phyloP scores from a whole-genome alignment of 2,888 invertebrate species.

The Eupithecia exiguata region DNA sequence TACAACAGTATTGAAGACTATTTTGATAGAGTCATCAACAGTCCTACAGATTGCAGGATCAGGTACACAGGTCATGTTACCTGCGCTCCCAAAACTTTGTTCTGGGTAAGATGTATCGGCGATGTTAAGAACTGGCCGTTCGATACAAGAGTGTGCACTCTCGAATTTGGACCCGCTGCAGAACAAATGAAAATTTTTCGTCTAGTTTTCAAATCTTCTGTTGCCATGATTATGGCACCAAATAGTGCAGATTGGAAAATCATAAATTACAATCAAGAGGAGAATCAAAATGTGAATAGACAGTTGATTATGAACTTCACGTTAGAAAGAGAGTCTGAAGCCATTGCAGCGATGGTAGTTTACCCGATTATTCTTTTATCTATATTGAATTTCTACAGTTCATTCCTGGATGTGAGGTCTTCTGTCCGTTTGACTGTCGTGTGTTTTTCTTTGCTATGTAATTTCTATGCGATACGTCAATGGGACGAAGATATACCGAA shows the following conservation, averaged over 20 bases:
- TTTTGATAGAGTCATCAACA: not conserved
- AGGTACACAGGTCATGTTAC: not conserved
- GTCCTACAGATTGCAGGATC: not conserved
- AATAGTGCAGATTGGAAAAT: not conserved
- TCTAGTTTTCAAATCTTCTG: not conserved
- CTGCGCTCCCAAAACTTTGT: not conserved
- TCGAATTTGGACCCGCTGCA: not conserved
- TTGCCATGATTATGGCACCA: too few species aligned
- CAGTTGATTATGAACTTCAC: not conserved
- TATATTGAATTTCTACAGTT: constrained; percentile 1
- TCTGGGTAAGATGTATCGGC: not conserved
- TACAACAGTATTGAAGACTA: not conserved
- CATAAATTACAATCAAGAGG: not conserved
- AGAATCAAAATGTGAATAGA: not conserved
- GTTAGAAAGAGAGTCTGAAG: not conserved
- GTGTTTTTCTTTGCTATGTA: constrained; percentile 3
- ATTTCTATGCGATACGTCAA: not conserved
- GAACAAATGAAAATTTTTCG: not conserved
- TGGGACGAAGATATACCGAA: not conserved
- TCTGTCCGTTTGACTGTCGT: not conserved
- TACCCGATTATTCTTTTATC: not conserved
- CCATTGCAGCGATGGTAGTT: not conserved
- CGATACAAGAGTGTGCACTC: not conserved
- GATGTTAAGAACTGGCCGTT: constrained; percentile 1
- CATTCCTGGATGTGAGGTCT: not conserved